Evolutionary conservation across 2,797 vertebrate genomes (phyloP), one percentile per base, ranked within the genome.

Genomic region (Tinamus major): DNA sequence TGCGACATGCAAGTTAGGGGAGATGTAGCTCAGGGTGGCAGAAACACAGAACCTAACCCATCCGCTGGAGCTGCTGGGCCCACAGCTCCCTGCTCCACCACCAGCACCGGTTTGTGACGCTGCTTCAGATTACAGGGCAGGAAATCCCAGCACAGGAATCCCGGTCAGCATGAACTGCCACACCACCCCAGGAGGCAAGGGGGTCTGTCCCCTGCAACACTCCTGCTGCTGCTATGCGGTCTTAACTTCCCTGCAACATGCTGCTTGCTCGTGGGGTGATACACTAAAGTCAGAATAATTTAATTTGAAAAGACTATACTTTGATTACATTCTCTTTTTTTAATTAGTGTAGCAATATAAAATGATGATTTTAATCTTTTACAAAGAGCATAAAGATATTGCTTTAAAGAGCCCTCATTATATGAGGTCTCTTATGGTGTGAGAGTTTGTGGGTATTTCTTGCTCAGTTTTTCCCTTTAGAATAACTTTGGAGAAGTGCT

Each of bases 261-360:
- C 14, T 75, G 13, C 16, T 76, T 71, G 10, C 19, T 92, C 55
- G 48, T 29, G 18, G 0, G 1, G 6, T 17, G 63, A 27, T 68
- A 87, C 65, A 69, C 51, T 83, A 81, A 93, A 92, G 27, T 55
- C 13, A 79, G 92, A 89, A 49, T 67, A 77, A 79, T 56, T 42
- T 58, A 10, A 84, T 53, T 68, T 95, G 26, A 24, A 85, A 92
- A 31, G 44, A 15, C 29, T 79, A 13, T 24, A 17, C 55, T 67
- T 94, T 79, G 2, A 76, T 41, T 83, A 46, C 1, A 10, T 21
- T 90, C 41, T 1, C 13, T 49, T 90, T 86, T 44, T 6, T 1
- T 10, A 90, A 87, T 11, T 42, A 64, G 29, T 77, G 4, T 37
- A 80, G 68, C 4, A 9, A 79, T 58, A 26, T 41, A 80, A 94